Evolutionary conservation across 2,888 invertebrate genomes (phyloP).

Genomic region (Rotaria socialis): DNA sequence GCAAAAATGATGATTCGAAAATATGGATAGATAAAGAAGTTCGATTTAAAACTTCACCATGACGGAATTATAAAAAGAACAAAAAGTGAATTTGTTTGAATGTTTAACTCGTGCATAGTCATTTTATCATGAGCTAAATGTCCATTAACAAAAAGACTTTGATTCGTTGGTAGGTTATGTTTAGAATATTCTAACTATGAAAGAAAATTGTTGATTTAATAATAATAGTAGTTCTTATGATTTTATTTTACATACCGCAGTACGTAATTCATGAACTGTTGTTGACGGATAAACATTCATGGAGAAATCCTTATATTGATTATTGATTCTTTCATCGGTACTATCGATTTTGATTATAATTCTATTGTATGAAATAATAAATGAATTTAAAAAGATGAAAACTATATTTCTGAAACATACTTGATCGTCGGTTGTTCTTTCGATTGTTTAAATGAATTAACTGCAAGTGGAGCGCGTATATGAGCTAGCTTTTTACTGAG

Average conservation of each 20-base stretch:
- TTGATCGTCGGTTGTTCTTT: neutral
- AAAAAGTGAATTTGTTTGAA: neutral
- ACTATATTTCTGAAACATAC: neutral
- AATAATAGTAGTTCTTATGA: neutral
- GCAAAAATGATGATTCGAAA: too few species aligned
- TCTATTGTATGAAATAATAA: neutral
- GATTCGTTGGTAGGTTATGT: neutral
- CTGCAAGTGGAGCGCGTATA: neutral
- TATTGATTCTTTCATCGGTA: neutral
- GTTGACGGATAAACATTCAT: constrained; percentile 1
- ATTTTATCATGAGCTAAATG: neutral
- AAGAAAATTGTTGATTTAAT: neutral
- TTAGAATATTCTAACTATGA: neutral
- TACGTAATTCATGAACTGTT: neutral
- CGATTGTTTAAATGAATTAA: neutral
- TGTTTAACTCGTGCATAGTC: neutral
- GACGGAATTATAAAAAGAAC: neutral
- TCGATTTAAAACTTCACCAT: neutral
- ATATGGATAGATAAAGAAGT: too few species aligned
- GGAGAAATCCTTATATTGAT: neutral
- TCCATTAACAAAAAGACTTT: neutral
- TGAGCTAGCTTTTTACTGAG: neutral
- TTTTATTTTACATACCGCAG: neutral
- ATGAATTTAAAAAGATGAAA: neutral
- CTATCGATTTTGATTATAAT: neutral